Evolutionary conservation across 1,140 invertebrate species (phyloP), one percentile per base, ranked within the genome.

Genomic region (Bombus cullumanus): DNA sequence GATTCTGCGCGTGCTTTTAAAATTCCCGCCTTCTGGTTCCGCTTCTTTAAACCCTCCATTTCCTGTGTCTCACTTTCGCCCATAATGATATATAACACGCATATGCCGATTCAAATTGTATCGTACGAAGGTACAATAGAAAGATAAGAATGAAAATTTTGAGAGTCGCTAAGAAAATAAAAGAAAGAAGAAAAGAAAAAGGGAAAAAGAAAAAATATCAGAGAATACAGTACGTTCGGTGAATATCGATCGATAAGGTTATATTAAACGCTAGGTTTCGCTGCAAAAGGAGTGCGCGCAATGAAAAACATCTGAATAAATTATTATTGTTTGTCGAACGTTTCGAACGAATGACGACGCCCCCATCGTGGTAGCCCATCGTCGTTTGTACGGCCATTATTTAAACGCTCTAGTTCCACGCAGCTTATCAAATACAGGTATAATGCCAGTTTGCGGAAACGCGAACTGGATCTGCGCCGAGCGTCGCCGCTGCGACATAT

Each of bases 271-370:
- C 86, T 73, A 53, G 77, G 69, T 66, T 83, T 62, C 78, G 83
- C 85, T 81, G 85, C 57, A 83, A 85, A 90, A 79, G 62, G 73
- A 83, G 81, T 83, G 84, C 78, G 75, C 57, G 90, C 82, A 85
- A 84, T 90, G 85, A 90, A 94, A 94, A 94, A 94, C 93, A 94
- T 91, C 90, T 94, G 93, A 94, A 94, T 94, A 94, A 94, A 94
- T 94, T 92, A 94, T 94, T 91, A 92, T 89, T 93, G 94, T 94
- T 94, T 94, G 94, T 93, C 91, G 92, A 94, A 94, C 92, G 92
- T 93, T 92, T 93, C 89, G 87, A 91, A 86, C 88, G 84, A 90
- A 87, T 76, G 74, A 79, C 84, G 86, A 90, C 88, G 86, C 84
- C 86, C 87, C 89, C 91, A 86, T 88, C 85, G 90, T 74, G 77